A percentile compares a stretch with the other conserved stretches of the same genome.
phyloP scores from a whole-genome alignment of 2,797 vertebrate species.

The Florisuga fusca region DNA sequence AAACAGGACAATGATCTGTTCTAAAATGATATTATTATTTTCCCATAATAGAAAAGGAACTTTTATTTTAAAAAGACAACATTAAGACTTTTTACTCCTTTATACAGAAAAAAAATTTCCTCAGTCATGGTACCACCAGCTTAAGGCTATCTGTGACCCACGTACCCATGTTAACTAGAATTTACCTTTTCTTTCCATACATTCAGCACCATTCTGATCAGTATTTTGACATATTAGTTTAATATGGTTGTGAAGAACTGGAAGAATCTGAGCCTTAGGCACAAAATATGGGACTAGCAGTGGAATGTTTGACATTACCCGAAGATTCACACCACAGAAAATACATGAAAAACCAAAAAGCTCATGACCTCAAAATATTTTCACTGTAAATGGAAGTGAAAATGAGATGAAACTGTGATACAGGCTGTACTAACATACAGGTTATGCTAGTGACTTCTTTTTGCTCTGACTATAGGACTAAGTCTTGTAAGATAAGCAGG shows the following conservation, averaged over 20 bases:
- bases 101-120: not conserved
- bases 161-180: not conserved
- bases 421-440: not conserved
- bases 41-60: not conserved
- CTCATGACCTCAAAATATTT: not conserved
- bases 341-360: not conserved
- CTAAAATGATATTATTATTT: not conserved
- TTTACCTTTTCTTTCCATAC: not conserved
- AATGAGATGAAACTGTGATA: not conserved
- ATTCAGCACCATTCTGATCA: not conserved
- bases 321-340: not conserved
- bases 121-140: not conserved
- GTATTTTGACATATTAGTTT: not conserved
- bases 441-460: not conserved
- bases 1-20: not conserved
- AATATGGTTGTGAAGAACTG: not conserved
- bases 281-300: not conserved
- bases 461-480: not conserved
- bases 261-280: not conserved
- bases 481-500: not conserved
- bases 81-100: not conserved
- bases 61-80: not conserved
- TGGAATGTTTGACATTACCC: not conserved
- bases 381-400: not conserved
- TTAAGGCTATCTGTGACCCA: not conserved